Base-by-base conservation (phyloP, 2,797 vertebrate genomes). In the Oreochromis grahami region DNA sequence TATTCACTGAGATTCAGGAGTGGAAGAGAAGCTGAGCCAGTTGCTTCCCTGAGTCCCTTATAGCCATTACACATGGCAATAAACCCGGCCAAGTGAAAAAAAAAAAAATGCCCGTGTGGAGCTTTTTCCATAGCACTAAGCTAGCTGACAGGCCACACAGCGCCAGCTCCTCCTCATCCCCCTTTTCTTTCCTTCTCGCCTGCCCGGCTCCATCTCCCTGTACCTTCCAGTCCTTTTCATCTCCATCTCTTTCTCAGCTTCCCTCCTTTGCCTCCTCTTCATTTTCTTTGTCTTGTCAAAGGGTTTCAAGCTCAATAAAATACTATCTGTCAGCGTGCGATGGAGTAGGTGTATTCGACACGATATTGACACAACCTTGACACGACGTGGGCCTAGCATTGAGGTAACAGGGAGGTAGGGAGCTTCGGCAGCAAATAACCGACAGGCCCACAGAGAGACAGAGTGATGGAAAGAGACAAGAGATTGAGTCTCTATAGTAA, bases 331-430 rank as follows among this genome's bases (percentile, higher is more conserved):
- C 92, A 92, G 82, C 38, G 10, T 43, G 81, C 84, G 1, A 76
- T 14, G 68, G 84, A 85, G 92, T 88, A 70, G 91, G 88, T 89
- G 92, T 88, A 74, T 89, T 90, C 38, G 56, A 89, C 86, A 21
- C 13, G 52, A 60, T 93, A 91, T 92, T 90, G 89, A 92, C 90
- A 92, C 86, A 85, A 88, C 88, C 89, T 88, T 93, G 93, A 93
- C 94, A 92, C 12, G 7, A 83, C 77, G 87, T 93, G 94, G 89
- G 94, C 87, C 48, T 74, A 88, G 82, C 84, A 9, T 11, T 2
- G 77, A 89, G 90, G 89, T 87, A 93, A 79, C 15, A 53, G 82
- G 83, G 84, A 91, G 81, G 77, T 84, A 70, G 76, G 56, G 81
- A 87, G 86, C 78, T 76, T 63, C 81, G 6, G 83, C 84, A 60